A percentile compares a stretch with the other conserved stretches of the same genome.
Evolutionary conservation across 2,797 vertebrate genomes (phyloP).

Genomic region (Sebastes itinus): DNA sequence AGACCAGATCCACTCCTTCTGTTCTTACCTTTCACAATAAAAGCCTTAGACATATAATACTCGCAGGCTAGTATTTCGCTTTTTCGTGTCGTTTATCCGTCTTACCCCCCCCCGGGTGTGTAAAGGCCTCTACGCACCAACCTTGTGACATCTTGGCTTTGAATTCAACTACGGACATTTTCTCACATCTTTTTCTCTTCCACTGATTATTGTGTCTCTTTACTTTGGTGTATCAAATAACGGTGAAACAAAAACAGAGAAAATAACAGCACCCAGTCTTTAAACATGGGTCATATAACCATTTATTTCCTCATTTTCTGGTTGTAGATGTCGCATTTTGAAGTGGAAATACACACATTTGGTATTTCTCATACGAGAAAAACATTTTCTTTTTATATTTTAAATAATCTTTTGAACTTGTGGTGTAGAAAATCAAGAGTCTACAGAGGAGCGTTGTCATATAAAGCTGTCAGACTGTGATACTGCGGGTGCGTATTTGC

Average conservation of each 20-base stretch:
- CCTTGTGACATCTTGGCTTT: neutral
- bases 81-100: too few relatives aligned
- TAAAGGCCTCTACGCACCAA: neutral
- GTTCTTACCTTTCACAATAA: too few relatives aligned
- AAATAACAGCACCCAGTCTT: neutral
- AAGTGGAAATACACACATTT: neutral
- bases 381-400: neutral
- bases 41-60: too few relatives aligned
- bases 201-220: neutral
- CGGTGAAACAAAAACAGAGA: neutral
- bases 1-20: too few relatives aligned
- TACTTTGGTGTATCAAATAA: neutral
- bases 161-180: neutral
- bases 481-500: slow-evolving; percentile 20
- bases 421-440: neutral
- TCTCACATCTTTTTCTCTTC: neutral
- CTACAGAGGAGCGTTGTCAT: slow-evolving; percentile 23
- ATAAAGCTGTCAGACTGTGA: slow-evolving; percentile 30
- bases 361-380: neutral
- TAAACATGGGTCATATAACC: neutral
- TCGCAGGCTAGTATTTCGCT: too few relatives aligned
- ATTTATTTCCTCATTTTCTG: neutral
- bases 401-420: neutral
- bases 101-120: too few relatives aligned
- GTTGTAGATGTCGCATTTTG: neutral